Conservation (phyloP, 2,797 vertebrate genomes). For the Liasis olivaceus region DNA sequence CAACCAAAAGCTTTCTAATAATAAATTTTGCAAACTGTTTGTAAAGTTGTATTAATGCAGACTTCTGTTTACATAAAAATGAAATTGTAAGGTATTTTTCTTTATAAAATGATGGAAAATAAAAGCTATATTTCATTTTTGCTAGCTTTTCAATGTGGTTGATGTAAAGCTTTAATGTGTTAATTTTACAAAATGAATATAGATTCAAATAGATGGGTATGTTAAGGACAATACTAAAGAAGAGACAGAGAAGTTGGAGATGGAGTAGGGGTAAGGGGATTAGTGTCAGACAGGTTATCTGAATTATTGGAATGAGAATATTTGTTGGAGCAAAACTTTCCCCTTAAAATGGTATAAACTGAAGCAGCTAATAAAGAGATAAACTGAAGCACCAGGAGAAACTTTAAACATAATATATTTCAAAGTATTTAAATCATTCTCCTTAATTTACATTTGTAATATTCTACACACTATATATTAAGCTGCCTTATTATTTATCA, state of each 20-base stretch:
- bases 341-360: not conserved
- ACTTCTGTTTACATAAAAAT: slow-evolving; percentile 56
- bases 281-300: not conserved
- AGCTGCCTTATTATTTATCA: not conserved
- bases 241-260: slow-evolving; percentile 12
- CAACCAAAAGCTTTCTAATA: slow-evolving; percentile 43
- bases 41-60: slow-evolving; percentile 45
- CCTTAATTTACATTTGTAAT: not conserved
- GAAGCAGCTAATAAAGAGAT: not conserved
- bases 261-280: not conserved
- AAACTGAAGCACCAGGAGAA: slow-evolving; percentile 2
- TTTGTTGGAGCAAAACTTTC: slow-evolving; percentile 20
- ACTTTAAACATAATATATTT: not conserved
- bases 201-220: slow-evolving; percentile 54
- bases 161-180: slow-evolving; percentile 56
- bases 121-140: slow-evolving; percentile 62
- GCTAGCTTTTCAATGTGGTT: slow-evolving; percentile 61
- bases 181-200: slow-evolving; percentile 61
- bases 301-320: slow-evolving; percentile 31
- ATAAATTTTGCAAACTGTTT: slow-evolving; percentile 36
- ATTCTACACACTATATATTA: not conserved
- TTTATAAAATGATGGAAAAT: slow-evolving; percentile 55
- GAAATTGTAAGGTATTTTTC: slow-evolving; percentile 43
- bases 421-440: not conserved
- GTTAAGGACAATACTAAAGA: slow-evolving; percentile 50